Conservation (phyloP, 2,113 vertebrate species). For the Zosterops hypoxanthus region DNA sequence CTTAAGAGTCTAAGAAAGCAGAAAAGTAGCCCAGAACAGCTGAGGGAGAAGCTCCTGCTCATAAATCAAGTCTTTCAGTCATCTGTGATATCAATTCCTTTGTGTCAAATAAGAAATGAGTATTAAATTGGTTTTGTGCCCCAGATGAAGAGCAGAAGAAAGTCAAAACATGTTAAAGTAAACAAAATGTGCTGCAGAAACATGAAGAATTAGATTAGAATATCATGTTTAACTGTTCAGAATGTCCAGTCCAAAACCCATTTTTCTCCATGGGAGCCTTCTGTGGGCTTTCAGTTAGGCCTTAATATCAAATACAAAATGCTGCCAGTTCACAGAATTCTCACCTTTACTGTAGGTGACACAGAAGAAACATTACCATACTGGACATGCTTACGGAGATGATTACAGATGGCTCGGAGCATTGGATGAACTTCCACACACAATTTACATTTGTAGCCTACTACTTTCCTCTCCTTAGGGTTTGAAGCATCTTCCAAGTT, state of each 20-base stretch:
- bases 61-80: neutral
- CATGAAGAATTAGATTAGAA: neutral
- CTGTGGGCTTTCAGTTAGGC: neutral
- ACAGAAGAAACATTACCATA: conserved; percentile 86
- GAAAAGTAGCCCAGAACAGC: neutral
- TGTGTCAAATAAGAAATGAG: neutral
- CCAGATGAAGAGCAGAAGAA: conserved; percentile 15
- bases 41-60: neutral
- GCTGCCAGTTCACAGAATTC: neutral
- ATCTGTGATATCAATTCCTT: conserved; percentile 9
- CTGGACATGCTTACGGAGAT: conserved; percentile 92
- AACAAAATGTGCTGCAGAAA: neutral
- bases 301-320: neutral
- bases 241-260: neutral
- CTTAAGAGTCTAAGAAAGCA: neutral
- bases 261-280: neutral
- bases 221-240: neutral
- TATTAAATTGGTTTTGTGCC: neutral
- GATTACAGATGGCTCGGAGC: conserved; percentile 93
- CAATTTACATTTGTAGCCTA: conserved; percentile 94
- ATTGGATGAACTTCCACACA: conserved; percentile 92
- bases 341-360: conserved; percentile 76
- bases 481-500: conserved; percentile 69
- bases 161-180: neutral
- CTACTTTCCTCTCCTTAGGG: conserved; percentile 76